Evolutionary conservation across 2,113 vertebrate genomes (phyloP).

Genomic region (Himantopus leucocephalus): DNA sequence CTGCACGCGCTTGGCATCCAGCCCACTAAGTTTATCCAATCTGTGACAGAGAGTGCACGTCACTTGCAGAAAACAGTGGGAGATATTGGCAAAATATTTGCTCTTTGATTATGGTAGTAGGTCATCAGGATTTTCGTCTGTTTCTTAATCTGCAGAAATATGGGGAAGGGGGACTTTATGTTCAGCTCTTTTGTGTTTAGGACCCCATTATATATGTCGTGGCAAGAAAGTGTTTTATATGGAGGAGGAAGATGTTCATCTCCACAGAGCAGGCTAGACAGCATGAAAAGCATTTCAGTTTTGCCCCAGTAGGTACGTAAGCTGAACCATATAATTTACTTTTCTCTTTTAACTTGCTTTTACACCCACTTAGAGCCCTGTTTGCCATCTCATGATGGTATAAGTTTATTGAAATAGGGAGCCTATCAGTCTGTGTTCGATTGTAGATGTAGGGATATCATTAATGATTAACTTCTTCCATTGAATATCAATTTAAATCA

Average conservation of each 20-base stretch:
- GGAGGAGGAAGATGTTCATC: not conserved
- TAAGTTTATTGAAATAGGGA: not conserved
- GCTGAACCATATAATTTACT: not conserved
- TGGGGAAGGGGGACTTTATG: fast-evolving
- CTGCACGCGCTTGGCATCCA: not conserved
- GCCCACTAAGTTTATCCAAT: not conserved
- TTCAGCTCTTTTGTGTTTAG: not conserved
- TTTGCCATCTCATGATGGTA: not conserved
- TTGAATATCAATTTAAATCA: not conserved
- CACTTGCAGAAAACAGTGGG: not conserved
- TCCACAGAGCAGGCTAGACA: not conserved
- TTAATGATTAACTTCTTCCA: not conserved
- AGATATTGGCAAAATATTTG: not conserved
- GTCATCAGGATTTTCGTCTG: not conserved
- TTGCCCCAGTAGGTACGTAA: not conserved
- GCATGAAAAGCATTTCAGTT: not conserved
- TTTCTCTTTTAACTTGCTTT: not conserved
- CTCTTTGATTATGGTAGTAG: not conserved
- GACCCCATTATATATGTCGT: not conserved
- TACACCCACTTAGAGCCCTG: not conserved
- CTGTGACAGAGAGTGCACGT: not conserved
- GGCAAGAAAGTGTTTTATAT: not conserved
- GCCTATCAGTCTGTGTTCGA: not conserved
- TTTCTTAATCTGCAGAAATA: not conserved
- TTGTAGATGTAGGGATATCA: not conserved